phyloP scores from a whole-genome alignment of 2,888 invertebrate genomes.

The Brachycybe producta region DNA sequence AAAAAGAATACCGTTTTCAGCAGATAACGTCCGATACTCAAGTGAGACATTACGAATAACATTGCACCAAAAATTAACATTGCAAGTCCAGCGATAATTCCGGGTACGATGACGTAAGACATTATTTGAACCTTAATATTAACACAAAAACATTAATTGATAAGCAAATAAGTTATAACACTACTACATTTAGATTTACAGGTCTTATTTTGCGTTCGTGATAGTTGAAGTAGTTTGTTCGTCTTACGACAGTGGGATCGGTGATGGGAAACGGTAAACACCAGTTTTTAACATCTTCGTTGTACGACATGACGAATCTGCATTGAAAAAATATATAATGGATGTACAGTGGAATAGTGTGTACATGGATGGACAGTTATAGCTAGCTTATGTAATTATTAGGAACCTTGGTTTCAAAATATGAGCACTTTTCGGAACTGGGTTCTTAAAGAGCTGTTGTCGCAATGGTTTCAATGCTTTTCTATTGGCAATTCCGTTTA shows the following conservation, averaged over 20 bases:
- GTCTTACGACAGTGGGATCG: constrained; percentile 65
- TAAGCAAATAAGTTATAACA: too few species aligned
- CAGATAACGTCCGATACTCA: constrained; percentile 47
- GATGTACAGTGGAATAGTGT: too few species aligned
- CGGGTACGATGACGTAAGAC: constrained; percentile 52
- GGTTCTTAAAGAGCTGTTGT: constrained; percentile 46
- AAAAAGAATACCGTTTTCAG: constrained; percentile 38
- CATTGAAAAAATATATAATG: too few species aligned
- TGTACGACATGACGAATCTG: constrained; percentile 26
- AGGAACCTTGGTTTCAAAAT: constrained; percentile 6
- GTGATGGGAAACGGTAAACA: constrained; percentile 68
- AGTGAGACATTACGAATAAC: constrained; percentile 49
- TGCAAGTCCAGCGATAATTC: constrained; percentile 40
- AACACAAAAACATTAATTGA: too few species aligned
- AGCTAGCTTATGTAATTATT: too few species aligned
- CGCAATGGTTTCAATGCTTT: constrained; percentile 52
- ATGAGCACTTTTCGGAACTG: constrained; percentile 38
- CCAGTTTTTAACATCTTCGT: constrained; percentile 41
- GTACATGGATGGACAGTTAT: not conserved
- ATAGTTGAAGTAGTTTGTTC: constrained; percentile 64
- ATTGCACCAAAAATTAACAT: constrained; percentile 45
- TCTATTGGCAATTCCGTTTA: constrained; percentile 55
- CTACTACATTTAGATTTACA: constrained; percentile 26
- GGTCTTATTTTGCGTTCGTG: constrained; percentile 56
- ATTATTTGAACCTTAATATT: constrained; percentile 47